Conservation (phyloP, 2,797 vertebrate genomes). For the Coilia nasus region DNA sequence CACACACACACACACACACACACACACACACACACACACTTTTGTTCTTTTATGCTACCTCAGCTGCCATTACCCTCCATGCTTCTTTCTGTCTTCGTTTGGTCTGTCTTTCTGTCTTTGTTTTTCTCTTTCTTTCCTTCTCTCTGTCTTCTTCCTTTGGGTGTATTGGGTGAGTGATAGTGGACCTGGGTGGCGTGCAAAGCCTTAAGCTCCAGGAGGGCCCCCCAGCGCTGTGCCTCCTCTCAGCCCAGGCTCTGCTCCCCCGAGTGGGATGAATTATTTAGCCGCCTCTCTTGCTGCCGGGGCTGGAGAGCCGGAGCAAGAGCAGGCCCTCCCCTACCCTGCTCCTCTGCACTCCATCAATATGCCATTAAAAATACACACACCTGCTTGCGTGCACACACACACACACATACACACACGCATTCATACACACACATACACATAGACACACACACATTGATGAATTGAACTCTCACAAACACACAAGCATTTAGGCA, state of each 20-base stretch:
- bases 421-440: not conserved
- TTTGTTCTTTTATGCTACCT: no score
- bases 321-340: conserved; percentile 25
- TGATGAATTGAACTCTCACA: not conserved
- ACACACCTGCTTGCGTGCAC: conserved; percentile 33
- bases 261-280: conserved; percentile 75
- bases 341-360: conserved; percentile 37
- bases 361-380: conserved; percentile 56
- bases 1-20: no score
- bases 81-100: no score
- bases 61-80: no score
- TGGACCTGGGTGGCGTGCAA: no score
- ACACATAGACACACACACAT: not conserved
- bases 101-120: no score
- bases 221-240: conserved; percentile 48
- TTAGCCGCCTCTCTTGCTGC: conserved; percentile 72
- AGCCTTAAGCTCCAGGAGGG: conserved; percentile 20
- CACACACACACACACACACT: no score
- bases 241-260: conserved; percentile 58
- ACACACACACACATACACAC: conserved; percentile 1
- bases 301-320: conserved; percentile 54
- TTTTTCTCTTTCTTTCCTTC: conserved; percentile 17
- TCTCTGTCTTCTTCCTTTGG: not conserved
- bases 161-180: no score
- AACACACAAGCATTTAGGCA: not conserved